Evolutionary conservation across 2,113 vertebrate species (phyloP), one percentile per base, ranked within the genome.

Genomic region (Poeciliopsis retropinna): DNA sequence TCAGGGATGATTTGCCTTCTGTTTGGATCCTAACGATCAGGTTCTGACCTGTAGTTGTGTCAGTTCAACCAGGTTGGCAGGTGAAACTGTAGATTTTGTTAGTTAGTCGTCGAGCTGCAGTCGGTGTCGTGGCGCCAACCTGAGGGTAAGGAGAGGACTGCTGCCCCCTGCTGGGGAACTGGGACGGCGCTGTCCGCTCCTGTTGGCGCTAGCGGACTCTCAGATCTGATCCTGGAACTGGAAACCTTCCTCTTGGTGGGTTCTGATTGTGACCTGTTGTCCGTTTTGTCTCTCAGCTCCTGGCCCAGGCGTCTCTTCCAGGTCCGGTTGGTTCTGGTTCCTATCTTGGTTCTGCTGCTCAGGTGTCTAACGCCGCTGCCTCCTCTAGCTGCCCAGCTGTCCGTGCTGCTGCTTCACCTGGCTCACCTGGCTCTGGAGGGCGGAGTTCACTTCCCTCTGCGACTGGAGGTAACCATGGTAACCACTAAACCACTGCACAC

Each of bases 361-460:
- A 14, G 4, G 13, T 37, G 17, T 69, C 11, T 66, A 29, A 15
- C 22, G 14, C 34, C 25, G 27, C 60, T 70, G 37, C 80, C 70
- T 28, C 73, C 81, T 37, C 75, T 73, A 87, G 85, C 60, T 31
- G 29, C 5, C 69, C 71, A 90, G 80, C 81, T 96, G 80, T 92
- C 94, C 63, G 90, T 93, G 37, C 94, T 97, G 86, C 83, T 98
- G 22, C 84, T 95, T 63, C 91, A 90, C 66, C 87, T 99, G 81
- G 95, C 93, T 25, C 86, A 60, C 25, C 85, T 96, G 7, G 89
- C 94, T 66, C 87, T 93, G 41, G 94, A 97, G 72, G 5, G 44
- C 27, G 81, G 72, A 19, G 57, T 94, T 66, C 70, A 32, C 76
- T 95, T 81, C 0, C 3, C 73, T 8, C 72, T 97, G 60, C 92